Conservation (phyloP, 1,140 invertebrate species). For the Nylanderia fulva region DNA sequence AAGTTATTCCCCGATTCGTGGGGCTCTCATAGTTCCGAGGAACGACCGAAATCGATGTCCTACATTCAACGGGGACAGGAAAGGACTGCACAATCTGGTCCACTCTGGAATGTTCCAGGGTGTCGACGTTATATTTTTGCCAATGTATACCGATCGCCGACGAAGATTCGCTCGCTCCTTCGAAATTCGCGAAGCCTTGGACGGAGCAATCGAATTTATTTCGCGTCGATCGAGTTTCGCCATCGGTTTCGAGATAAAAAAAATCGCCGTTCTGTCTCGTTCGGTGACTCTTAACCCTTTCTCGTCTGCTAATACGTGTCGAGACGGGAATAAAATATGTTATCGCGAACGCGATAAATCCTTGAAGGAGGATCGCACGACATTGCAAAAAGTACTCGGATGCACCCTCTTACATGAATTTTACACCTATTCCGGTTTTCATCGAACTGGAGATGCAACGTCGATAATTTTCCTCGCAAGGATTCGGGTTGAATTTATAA, state of each 20-base stretch:
- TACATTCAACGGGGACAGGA: constrained; percentile 49
- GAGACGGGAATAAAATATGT: constrained; percentile 17
- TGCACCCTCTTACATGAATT: constrained; percentile 19
- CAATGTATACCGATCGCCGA: constrained; percentile 5
- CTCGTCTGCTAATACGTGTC: not conserved
- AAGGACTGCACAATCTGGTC: constrained; percentile 23
- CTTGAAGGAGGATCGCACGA: not conserved
- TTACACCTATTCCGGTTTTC: not conserved
- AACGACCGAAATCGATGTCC: constrained; percentile 59
- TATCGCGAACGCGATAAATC: constrained; percentile 36
- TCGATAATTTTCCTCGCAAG: not conserved
- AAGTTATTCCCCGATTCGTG: constrained; percentile 36
- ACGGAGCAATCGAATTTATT: constrained; percentile 43
- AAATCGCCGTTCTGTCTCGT: constrained; percentile 17
- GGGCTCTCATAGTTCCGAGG: constrained; percentile 7
- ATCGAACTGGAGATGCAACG: no score
- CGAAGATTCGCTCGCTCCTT: not conserved
- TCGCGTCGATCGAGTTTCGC: constrained; percentile 32
- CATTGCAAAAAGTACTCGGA: not conserved
- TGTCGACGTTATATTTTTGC: constrained; percentile 43
- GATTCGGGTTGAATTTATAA: not conserved
- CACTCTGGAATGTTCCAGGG: constrained; percentile 35
- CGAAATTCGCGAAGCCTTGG: no score
- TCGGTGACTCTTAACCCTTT: constrained; percentile 37
- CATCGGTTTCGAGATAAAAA: constrained; percentile 6